phyloP scores from a whole-genome alignment of 2,113 vertebrate species.

The Protobothrops mucrosquamatus region DNA sequence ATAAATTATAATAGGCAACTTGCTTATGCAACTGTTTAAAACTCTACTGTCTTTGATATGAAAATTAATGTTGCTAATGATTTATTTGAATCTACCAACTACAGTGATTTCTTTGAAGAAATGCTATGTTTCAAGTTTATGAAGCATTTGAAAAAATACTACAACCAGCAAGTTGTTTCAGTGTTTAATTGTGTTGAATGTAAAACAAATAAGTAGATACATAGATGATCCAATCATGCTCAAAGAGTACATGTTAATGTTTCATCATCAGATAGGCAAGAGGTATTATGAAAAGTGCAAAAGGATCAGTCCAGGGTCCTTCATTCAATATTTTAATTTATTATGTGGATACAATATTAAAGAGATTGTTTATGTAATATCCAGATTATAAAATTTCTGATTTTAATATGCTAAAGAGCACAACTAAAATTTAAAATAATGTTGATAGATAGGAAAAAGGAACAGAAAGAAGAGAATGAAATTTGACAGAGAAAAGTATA shows the following conservation, averaged over 20 bases:
- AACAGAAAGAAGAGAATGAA: not conserved
- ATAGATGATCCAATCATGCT: not conserved
- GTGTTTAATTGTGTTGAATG: not conserved
- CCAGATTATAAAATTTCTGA: not conserved
- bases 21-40: not conserved
- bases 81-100: not conserved
- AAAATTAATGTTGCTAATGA: conserved; percentile 6
- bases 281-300: not conserved
- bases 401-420: not conserved
- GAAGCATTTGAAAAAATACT: not conserved
- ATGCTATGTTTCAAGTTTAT: not conserved
- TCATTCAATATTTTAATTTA: not conserved
- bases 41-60: not conserved
- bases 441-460: not conserved
- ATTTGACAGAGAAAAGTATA: not conserved
- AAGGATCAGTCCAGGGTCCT: not conserved
- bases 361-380: not conserved
- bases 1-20: not conserved
- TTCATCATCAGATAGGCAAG: not conserved
- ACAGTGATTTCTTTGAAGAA: not conserved
- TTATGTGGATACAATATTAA: not conserved
- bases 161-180: not conserved
- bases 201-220: not conserved
- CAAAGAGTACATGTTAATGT: not conserved
- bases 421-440: not conserved